These are phyloP conservation scores for Vespertilio murinus DNA, from an alignment of 2,797 vertebrate species.

Conservation along the genomic window DNA sequence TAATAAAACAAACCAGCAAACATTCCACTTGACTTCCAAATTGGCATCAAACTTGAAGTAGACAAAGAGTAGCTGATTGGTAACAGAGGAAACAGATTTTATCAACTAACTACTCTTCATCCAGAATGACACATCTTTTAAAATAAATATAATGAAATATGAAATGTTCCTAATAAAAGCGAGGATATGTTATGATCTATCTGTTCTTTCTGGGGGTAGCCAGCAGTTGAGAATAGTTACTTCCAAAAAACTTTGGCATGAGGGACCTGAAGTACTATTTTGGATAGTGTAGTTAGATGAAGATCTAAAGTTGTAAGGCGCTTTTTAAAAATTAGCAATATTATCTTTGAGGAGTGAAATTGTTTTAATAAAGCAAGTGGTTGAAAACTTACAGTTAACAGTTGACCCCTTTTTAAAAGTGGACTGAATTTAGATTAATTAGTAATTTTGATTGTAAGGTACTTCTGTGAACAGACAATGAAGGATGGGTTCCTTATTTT, in stretches of 20 bases:
- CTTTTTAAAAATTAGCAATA: constrained; percentile 29
- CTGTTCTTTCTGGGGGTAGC: neutral
- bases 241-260: neutral
- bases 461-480: constrained; percentile 28
- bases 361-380: constrained; percentile 48
- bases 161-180: constrained; percentile 55
- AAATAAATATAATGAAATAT: constrained; percentile 39
- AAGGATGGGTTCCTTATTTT: constrained; percentile 35
- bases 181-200: neutral
- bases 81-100: constrained; percentile 49
- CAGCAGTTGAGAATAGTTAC: constrained; percentile 17
- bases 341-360: constrained; percentile 29
- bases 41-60: constrained; percentile 47
- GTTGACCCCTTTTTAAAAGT: constrained; percentile 43
- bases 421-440: constrained; percentile 34
- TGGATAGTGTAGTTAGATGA: constrained; percentile 36
- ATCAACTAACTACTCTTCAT: constrained; percentile 40
- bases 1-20: constrained; percentile 29
- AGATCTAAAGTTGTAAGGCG: constrained; percentile 28
- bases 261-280: constrained; percentile 11
- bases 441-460: constrained; percentile 53
- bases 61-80: constrained; percentile 17
- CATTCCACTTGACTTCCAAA: constrained; percentile 40
- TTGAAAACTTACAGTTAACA: constrained; percentile 11
- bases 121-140: constrained; percentile 26